These are phyloP conservation scores for Dendrolimus pini DNA, from an alignment of 2,888 invertebrate genomes.

Conservation along the genomic window DNA sequence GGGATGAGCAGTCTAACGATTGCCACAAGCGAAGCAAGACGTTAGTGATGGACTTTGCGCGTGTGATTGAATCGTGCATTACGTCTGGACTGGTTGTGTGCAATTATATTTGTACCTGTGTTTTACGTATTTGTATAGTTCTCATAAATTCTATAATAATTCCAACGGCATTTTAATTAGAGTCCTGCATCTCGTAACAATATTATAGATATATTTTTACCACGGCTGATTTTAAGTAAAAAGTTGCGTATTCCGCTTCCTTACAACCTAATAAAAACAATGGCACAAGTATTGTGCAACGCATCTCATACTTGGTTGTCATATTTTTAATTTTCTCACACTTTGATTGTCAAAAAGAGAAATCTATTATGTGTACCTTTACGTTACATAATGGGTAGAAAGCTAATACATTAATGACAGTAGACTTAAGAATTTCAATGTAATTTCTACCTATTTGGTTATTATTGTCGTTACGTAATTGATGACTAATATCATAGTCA, in stretches of 20 bases:
- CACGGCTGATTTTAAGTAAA: too few species aligned
- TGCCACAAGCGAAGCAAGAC: too few species aligned
- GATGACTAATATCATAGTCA: not conserved
- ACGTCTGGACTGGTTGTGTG: too few species aligned
- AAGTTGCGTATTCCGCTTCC: not conserved
- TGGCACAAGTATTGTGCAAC: not conserved
- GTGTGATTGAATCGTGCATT: too few species aligned
- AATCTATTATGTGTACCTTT: not conserved
- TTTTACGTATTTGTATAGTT: too few species aligned
- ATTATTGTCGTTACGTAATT: conserved; percentile 24
- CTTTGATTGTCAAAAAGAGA: not conserved
- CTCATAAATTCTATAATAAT: too few species aligned
- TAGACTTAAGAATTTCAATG: conserved; percentile 19
- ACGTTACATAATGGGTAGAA: not conserved
- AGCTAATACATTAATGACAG: not conserved
- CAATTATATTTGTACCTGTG: too few species aligned
- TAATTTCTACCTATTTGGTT: conserved; percentile 28
- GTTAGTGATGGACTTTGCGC: too few species aligned
- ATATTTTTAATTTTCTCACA: not conserved
- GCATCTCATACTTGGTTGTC: not conserved
- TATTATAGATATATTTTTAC: too few species aligned
- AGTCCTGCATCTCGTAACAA: too few species aligned
- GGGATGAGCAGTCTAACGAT: too few species aligned
- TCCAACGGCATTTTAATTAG: too few species aligned
- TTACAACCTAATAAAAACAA: not conserved